A percentile compares a stretch with the other conserved stretches of the same genome.
Evolutionary conservation across 2,888 invertebrate species (phyloP).

Genomic region (Clivina fossor): DNA sequence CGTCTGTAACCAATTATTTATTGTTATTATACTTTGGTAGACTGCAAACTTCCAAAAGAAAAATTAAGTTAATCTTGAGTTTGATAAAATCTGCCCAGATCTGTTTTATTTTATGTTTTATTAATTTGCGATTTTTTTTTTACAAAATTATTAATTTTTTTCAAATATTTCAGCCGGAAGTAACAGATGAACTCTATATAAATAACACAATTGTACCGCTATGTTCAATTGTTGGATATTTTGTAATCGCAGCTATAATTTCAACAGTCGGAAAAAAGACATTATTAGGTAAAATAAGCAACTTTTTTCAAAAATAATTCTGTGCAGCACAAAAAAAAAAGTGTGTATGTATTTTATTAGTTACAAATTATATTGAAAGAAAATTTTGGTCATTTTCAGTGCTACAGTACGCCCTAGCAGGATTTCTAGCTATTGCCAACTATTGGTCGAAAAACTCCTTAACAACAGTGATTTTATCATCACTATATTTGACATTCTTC

Average conservation of each 20-base stretch:
- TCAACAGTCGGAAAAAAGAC: slow-evolving; percentile 54
- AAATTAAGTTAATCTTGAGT: no score
- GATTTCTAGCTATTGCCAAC: slow-evolving; percentile 54
- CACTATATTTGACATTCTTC: slow-evolving; percentile 56
- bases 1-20: no score
- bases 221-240: slow-evolving; percentile 62
- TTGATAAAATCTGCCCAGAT: no score
- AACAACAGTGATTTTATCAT: slow-evolving; percentile 57
- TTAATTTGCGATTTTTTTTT: no score
- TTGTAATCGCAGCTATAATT: slow-evolving; percentile 58
- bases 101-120: no score
- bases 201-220: slow-evolving; percentile 66
- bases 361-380: neutral
- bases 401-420: slow-evolving; percentile 46
- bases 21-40: no score
- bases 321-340: neutral
- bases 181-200: slow-evolving; percentile 55
- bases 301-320: no score
- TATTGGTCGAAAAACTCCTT: slow-evolving; percentile 57
- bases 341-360: neutral
- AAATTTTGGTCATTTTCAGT: no score
- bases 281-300: slow-evolving; percentile 52
- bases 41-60: no score
- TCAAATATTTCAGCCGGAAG: slow-evolving; percentile 15
- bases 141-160: neutral